Conservation (phyloP, 2,113 vertebrate genomes). For the Synchiropus splendidus region DNA sequence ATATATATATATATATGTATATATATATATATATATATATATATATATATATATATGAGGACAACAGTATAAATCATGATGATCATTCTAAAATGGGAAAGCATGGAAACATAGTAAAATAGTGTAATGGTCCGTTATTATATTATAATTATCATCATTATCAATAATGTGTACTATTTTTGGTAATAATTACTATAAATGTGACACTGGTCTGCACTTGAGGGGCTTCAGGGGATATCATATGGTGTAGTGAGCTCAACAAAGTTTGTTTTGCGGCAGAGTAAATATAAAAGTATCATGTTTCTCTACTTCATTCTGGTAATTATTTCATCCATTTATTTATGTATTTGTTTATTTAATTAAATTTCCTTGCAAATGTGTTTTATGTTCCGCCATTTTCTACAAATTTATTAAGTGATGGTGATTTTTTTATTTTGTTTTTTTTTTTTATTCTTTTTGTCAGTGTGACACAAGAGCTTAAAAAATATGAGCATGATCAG, state of each 20-base stretch:
- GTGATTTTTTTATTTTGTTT: too few species aligned
- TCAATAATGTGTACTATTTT: too few species aligned
- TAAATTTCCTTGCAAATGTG: background rate
- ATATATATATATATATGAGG: too few species aligned
- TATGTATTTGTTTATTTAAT: conserved; percentile 52
- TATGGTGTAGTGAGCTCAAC: background rate
- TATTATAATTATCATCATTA: too few species aligned
- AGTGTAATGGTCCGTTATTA: background rate
- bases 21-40: too few species aligned
- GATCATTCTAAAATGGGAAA: conserved; percentile 17
- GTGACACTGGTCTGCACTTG: too few species aligned
- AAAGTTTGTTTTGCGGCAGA: conserved; percentile 37
- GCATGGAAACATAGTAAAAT: conserved; percentile 29
- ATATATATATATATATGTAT: too few species aligned
- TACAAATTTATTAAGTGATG: conserved; percentile 25
- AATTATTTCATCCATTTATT: conserved; percentile 56
- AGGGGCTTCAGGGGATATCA: too few species aligned
- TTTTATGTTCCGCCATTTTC: too few species aligned
- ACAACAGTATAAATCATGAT: conserved; percentile 1
- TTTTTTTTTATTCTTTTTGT: too few species aligned
- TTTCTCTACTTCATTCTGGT: conserved; percentile 56
- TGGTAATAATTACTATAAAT: too few species aligned
- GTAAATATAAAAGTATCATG: conserved; percentile 39
- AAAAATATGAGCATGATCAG: conserved; percentile 57
- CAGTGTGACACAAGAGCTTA: conserved; percentile 46